Conservation (phyloP, 2,113 vertebrate genomes). For the Pseudopodoces humilis region DNA sequence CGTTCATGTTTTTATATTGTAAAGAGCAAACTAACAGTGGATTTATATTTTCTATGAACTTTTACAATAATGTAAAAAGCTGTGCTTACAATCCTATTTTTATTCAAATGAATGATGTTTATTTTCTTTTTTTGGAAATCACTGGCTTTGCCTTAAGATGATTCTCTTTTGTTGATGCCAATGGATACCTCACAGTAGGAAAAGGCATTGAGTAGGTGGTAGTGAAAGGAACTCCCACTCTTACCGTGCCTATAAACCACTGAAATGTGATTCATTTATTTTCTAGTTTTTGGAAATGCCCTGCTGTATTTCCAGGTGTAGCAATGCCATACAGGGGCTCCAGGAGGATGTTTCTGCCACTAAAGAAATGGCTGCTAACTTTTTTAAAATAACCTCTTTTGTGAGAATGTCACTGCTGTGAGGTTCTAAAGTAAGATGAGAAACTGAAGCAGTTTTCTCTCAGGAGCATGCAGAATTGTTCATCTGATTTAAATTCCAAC, state of each 20-base stretch:
- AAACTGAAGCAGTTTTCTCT: neutral
- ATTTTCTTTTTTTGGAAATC: neutral
- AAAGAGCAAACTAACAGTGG: neutral
- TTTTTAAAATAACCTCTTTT: neutral
- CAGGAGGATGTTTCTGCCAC: neutral
- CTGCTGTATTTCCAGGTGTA: neutral
- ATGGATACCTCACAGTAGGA: constrained; percentile 55
- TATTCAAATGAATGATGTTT: constrained; percentile 26
- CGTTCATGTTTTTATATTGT: neutral
- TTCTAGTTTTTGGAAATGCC: neutral
- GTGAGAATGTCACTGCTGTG: neutral
- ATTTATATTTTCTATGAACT: constrained; percentile 39
- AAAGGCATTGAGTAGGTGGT: neutral
- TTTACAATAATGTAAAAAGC: neutral
- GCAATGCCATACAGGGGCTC: neutral
- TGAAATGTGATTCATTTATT: neutral
- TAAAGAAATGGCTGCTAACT: neutral
- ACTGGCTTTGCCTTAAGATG: constrained; percentile 66
- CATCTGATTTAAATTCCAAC: neutral
- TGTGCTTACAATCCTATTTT: constrained; percentile 32
- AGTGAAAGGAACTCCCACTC: neutral
- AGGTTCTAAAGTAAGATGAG: neutral
- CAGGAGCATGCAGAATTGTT: neutral
- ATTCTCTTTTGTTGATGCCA: constrained; percentile 23
- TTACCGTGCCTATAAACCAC: neutral